A percentile compares a stretch with the other conserved stretches of the same genome.
Conservation (phyloP, 2,797 vertebrate species). For the Phataginus tricuspis region DNA sequence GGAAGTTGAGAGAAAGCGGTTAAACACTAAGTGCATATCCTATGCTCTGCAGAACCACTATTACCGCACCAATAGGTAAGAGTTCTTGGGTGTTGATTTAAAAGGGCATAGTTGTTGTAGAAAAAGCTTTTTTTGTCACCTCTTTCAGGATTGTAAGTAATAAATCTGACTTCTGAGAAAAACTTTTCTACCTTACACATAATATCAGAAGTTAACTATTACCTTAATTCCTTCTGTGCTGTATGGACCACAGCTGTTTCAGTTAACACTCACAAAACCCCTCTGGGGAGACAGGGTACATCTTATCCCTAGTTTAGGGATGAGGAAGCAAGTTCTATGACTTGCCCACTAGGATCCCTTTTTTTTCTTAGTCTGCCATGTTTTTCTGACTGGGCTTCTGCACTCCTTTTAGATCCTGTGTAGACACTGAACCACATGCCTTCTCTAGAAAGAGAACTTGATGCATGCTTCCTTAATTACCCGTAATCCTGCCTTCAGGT, state of each 20-base stretch:
- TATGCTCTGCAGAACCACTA: constrained; percentile 80
- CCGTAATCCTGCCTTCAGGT: neutral
- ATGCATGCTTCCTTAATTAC: neutral
- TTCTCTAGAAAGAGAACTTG: neutral
- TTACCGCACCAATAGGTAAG: constrained; percentile 84
- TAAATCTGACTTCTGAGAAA: neutral
- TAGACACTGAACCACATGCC: neutral
- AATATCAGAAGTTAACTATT: neutral
- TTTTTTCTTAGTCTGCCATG: neutral
- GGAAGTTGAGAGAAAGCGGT: constrained; percentile 86
- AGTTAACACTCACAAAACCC: neutral
- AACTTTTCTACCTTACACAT: neutral
- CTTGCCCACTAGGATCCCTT: neutral
- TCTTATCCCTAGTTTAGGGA: neutral
- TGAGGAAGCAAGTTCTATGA: neutral
- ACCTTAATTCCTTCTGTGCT: neutral
- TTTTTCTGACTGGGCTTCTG: neutral
- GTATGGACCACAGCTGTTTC: neutral
- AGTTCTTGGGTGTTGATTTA: neutral
- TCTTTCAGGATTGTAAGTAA: neutral
- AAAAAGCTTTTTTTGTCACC: neutral
- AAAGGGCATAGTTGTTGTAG: neutral
- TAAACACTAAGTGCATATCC: constrained; percentile 86
- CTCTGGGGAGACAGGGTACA: neutral
- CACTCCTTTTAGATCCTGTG: neutral